phyloP scores from a whole-genome alignment of 2,797 vertebrate species.

The Tarsius wallacei region DNA sequence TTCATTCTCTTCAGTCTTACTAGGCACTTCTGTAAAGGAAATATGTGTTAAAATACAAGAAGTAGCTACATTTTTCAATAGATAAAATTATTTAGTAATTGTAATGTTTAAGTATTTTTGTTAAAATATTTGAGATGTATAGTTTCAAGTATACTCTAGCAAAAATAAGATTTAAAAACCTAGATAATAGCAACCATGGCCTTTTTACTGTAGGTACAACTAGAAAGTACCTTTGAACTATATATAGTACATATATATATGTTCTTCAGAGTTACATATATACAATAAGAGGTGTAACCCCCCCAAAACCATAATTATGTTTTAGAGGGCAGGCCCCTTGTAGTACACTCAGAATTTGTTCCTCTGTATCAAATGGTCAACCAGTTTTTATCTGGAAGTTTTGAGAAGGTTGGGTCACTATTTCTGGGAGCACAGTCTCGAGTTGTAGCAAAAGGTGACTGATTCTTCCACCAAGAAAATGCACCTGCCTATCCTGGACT shows the following conservation, averaged over 20 bases:
- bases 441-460: no score
- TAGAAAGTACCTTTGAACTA: not conserved
- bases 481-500: no score
- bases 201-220: not conserved
- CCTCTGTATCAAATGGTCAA: no score
- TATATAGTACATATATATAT: not conserved
- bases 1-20: not conserved
- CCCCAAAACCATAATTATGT: no score
- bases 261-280: no score
- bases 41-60: not conserved
- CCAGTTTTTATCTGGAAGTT: no score
- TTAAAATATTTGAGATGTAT: not conserved
- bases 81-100: not conserved
- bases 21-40: not conserved
- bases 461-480: no score
- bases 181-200: not conserved
- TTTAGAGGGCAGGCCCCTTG: no score
- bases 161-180: constrained; percentile 42
- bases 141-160: not conserved
- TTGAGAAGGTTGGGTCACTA: no score
- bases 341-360: no score
- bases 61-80: not conserved
- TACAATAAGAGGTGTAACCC: no score
- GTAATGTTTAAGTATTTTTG: not conserved
- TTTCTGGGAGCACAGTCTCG: no score